Evolutionary conservation across 2,797 vertebrate genomes (phyloP).

Genomic region (Pseudocheirus occidentalis): DNA sequence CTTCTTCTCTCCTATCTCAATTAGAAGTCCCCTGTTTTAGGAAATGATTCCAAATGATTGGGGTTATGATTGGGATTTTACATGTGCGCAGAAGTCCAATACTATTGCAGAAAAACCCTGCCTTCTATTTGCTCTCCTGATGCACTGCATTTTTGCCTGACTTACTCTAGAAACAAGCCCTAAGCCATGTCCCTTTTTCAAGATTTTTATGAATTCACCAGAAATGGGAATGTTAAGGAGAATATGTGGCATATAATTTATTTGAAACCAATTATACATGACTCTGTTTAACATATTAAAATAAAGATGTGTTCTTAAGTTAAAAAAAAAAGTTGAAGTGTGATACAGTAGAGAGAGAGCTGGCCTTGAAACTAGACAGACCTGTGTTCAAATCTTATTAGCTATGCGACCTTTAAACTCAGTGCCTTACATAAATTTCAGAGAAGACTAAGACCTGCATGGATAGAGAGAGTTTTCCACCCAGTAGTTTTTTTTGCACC

Average conservation of each 20-base stretch:
- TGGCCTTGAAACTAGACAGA: neutral
- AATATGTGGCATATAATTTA: slow-evolving; percentile 78
- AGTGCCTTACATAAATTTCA: neutral
- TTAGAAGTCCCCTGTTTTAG: slow-evolving; percentile 25
- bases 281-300: slow-evolving; percentile 84
- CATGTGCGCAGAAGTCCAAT: slow-evolving; percentile 55
- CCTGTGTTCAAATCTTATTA: neutral
- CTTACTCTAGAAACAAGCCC: slow-evolving; percentile 75
- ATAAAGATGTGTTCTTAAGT: slow-evolving; percentile 71
- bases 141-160: slow-evolving; percentile 66
- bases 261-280: slow-evolving; percentile 74
- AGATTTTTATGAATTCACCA: slow-evolving; percentile 75
- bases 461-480: neutral
- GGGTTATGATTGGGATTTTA: slow-evolving; percentile 52
- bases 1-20: neutral
- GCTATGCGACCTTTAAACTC: neutral
- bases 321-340: neutral
- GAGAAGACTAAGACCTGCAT: neutral
- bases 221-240: slow-evolving; percentile 75
- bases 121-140: slow-evolving; percentile 68
- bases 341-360: neutral
- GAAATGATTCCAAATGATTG: slow-evolving; percentile 44
- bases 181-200: slow-evolving; percentile 77
- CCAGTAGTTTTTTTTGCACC: neutral
- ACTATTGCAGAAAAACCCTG: slow-evolving; percentile 65